Evolutionary conservation across 2,113 vertebrate species (phyloP).

Genomic region (Sylvilagus bachmani): DNA sequence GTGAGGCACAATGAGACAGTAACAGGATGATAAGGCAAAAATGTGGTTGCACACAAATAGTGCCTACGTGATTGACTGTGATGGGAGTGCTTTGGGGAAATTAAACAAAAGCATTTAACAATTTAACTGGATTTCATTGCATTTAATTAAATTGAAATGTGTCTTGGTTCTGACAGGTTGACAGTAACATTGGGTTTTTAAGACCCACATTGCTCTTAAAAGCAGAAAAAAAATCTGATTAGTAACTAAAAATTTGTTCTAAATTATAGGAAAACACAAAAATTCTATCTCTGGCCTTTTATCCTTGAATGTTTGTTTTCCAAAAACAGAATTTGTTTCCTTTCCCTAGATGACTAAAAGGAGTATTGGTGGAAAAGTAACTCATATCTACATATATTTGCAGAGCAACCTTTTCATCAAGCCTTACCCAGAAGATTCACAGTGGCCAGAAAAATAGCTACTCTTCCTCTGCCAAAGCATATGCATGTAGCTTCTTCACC

Average conservation of each 20-base stretch:
- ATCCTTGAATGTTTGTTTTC: slow-evolving; percentile 47
- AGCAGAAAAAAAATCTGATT: background rate
- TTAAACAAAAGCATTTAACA: slow-evolving; percentile 26
- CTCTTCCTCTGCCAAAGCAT: background rate
- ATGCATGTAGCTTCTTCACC: background rate
- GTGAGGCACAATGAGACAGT: background rate
- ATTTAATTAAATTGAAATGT: slow-evolving; percentile 43
- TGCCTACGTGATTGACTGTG: background rate
- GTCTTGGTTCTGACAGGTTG: slow-evolving; percentile 29
- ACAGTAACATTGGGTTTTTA: background rate
- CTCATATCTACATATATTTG: no score
- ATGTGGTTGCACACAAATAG: background rate
- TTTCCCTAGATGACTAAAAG: slow-evolving; percentile 4
- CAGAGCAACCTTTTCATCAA: background rate
- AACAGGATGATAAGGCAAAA: background rate
- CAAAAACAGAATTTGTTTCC: slow-evolving; percentile 19
- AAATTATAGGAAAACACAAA: slow-evolving; percentile 51
- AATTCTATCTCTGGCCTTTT: slow-evolving; percentile 23
- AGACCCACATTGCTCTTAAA: background rate
- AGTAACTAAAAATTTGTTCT: slow-evolving; percentile 49
- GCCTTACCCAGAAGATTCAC: background rate
- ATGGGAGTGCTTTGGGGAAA: background rate
- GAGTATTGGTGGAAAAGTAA: background rate
- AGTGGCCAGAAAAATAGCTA: background rate
- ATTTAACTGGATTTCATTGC: slow-evolving; percentile 46